Percentiles rank a stretch among this genome's conserved stretches.
Evolutionary conservation across 1,140 invertebrate genomes (phyloP).

Genomic region (Cherax quadricarinatus): DNA sequence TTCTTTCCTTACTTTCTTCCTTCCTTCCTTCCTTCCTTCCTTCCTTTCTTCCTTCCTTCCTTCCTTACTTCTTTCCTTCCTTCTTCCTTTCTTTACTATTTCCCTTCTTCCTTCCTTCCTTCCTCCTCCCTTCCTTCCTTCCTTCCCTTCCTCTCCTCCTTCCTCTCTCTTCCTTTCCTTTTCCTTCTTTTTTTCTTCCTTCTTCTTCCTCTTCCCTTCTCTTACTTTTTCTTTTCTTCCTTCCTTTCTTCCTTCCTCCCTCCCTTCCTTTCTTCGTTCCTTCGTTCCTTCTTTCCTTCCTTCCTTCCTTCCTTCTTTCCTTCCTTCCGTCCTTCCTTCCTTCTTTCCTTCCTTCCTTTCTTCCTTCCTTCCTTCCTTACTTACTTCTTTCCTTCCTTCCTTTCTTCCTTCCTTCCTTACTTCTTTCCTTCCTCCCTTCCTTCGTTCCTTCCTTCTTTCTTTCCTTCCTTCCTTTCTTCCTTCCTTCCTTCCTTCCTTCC

Average conservation of each 20-base stretch:
- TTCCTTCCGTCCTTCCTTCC: constrained; percentile 17
- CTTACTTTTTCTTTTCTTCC: background rate
- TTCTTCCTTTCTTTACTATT: background rate
- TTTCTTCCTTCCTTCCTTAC: constrained; percentile 14
- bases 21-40: no score
- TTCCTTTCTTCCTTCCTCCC: background rate
- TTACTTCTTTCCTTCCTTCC: constrained; percentile 34
- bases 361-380: background rate
- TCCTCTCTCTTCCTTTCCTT: background rate
- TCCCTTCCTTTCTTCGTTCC: background rate
- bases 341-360: background rate
- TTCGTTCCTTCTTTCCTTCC: background rate
- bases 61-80: background rate
- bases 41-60: background rate
- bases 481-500: constrained; percentile 15
- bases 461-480: background rate
- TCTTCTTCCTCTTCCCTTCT: background rate
- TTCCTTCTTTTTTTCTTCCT: background rate
- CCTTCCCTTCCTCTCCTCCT: background rate
- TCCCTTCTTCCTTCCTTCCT: constrained; percentile 13
- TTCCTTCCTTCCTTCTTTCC: constrained; percentile 35
- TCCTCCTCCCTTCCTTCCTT: constrained; percentile 8
- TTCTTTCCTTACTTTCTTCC: no score
- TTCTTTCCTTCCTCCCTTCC: constrained; percentile 9
- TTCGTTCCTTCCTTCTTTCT: background rate